Evolutionary conservation across 1,140 invertebrate genomes (phyloP).

Genomic region (Pachyrhynchus sulphureomaculatus): DNA sequence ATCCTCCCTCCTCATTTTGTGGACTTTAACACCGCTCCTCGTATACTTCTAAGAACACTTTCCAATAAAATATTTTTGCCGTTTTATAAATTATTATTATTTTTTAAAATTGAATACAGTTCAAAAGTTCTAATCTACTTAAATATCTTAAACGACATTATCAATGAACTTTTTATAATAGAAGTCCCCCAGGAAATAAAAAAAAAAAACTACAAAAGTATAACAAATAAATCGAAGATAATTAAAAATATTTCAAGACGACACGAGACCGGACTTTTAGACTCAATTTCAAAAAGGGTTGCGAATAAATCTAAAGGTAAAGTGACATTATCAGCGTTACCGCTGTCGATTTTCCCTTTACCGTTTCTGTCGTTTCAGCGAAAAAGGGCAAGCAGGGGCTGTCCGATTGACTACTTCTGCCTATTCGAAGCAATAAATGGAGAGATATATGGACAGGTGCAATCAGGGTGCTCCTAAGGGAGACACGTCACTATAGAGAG

Average conservation of each 20-base stretch:
- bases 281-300: constrained; percentile 33
- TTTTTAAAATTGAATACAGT: too few relatives aligned
- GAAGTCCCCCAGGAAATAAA: too few relatives aligned
- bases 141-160: too few relatives aligned
- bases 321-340: constrained; percentile 46
- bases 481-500: constrained; percentile 45
- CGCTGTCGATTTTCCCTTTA: constrained; percentile 42
- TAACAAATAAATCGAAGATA: constrained; percentile 6
- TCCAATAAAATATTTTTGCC: too few relatives aligned
- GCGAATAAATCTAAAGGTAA: constrained; percentile 48
- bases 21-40: too few relatives aligned
- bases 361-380: constrained; percentile 45
- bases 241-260: constrained; percentile 30
- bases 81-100: too few relatives aligned
- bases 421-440: constrained; percentile 39
- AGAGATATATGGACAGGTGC: constrained; percentile 48
- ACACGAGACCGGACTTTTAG: constrained; percentile 6
- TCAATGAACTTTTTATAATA: too few relatives aligned
- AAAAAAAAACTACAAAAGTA: too few relatives aligned
- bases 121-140: too few relatives aligned
- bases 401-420: constrained; percentile 28
- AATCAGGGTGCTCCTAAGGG: constrained; percentile 45
- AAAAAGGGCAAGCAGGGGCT: constrained; percentile 41
- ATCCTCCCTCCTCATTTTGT: too few relatives aligned
- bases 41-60: too few relatives aligned